A percentile compares a stretch with the other conserved stretches of the same genome.
Conservation (phyloP, 1,140 invertebrate species). For the Zaprionus lachaisei region DNA sequence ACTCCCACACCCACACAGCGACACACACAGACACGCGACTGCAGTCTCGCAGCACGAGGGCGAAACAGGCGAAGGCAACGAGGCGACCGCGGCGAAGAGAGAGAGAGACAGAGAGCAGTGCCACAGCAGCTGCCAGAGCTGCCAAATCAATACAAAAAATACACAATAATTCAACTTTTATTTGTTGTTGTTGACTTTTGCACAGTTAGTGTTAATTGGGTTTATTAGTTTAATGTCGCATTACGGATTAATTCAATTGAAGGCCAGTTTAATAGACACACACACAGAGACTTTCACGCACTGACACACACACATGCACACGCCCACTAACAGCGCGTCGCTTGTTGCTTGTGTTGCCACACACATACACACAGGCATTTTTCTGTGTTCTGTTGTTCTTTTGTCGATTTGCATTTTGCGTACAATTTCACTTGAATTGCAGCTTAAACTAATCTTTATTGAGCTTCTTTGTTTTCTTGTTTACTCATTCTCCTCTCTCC, state of each 20-base stretch:
- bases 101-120: background rate
- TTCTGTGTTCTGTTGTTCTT: constrained; percentile 12
- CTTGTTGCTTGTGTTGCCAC: constrained; percentile 66
- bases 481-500: constrained; percentile 26
- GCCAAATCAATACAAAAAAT: constrained; percentile 42
- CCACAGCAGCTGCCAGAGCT: constrained; percentile 2
- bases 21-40: constrained; percentile 6
- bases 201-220: constrained; percentile 54
- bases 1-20: constrained; percentile 5
- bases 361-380: background rate
- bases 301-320: constrained; percentile 20
- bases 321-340: constrained; percentile 44
- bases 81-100: constrained; percentile 15
- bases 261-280: constrained; percentile 61
- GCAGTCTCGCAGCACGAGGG: constrained; percentile 34
- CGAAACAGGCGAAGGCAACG: constrained; percentile 15
- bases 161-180: constrained; percentile 42
- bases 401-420: constrained; percentile 29
- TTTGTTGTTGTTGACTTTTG: constrained; percentile 34
- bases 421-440: constrained; percentile 51
- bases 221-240: constrained; percentile 65
- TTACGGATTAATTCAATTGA: constrained; percentile 69
- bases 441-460: constrained; percentile 55
- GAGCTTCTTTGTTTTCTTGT: constrained; percentile 49
- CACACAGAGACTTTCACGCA: constrained; percentile 17